Base-by-base conservation (phyloP, 2,888 invertebrate species). In the Nemoura dubitans region DNA sequence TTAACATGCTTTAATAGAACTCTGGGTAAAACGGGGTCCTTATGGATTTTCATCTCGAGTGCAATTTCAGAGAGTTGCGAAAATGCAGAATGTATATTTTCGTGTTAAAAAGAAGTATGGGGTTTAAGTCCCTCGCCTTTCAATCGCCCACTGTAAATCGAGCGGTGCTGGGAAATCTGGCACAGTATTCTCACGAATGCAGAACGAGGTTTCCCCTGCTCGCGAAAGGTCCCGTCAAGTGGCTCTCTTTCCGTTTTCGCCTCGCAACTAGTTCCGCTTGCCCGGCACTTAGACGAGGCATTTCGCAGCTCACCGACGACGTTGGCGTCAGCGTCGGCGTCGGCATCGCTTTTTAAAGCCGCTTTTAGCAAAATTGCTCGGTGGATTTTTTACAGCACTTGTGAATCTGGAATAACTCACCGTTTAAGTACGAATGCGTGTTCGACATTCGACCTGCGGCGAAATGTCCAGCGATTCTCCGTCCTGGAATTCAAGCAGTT, bases 321-420 rank as follows among this genome's bases (percentile, higher is more conserved):
- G 26, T 26, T 16, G 76, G 5, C 76, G 76, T 76, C 76, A 16
- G 76, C 76, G 26, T 26, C 76, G 76, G 5, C 76, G 76, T 76
- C 76, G 76, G 76, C 76, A 16, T 76, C 76, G 21, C 78, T 0
- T 30, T 81, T 81, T 81, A 81, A 81, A 21, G 30, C 28, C 30
- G 81, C 81, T 81, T 81, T 81, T 81, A 81, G n/a, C 81, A 30
- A 81, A 81, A 81, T 81, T 81, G 81, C 81, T 16, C 59, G 29
- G 0, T 21, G 81, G 6, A 30, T 30, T 81, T 28, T 30, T 28
- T 6, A 81, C n/a, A 16, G 81, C 3, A 14, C 59, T 59, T 21
- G 59, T 7, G 81, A 26, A 26, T 78, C 78, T 78, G 78, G 78
- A 78, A 78, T 78, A 78, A 78, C 78, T 78, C 28, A n/a, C 26